Base-by-base conservation (phyloP, 2,797 vertebrate genomes). In the Nyctibius grandis region DNA sequence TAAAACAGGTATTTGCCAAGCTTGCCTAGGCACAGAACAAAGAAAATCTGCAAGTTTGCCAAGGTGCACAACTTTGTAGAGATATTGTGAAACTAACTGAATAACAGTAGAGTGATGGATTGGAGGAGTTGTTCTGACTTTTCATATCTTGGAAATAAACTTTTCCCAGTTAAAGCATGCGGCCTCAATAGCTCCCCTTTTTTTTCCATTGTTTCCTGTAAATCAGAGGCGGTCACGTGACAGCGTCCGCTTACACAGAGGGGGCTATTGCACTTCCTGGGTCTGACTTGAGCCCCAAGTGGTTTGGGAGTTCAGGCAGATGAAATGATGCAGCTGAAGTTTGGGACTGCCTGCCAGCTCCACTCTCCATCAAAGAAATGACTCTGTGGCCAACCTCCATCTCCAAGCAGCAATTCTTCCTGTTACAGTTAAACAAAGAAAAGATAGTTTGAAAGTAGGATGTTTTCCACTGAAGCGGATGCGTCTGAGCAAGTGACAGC, bases 381-480 rank as follows among this genome's bases (percentile, higher is more conserved):
- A 38, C 31, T 80, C 40, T 5, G 67, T 69, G 69, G 73, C 89
- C 83, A 72, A 1, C 36, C 78, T 74, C 36, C 44, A 48, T 81
- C 79, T 90, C 89, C 3, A 3, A 83, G 68, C 48, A 67, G 40
- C 72, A 89, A 44, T 77, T 93, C 83, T 96, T 94, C 94, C 96
- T 96, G 92, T 92, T 88, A 89, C 29, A 53, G 64, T 92, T 96
- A 92, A 91, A 96, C 79, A 95, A 90, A 84, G 83, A 91, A 69
- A 94, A 92, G 51, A 54, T 60, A 76, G 67, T 78, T 93, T 89
- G 85, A 76, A 91, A 96, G 42, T 81, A 72, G 74, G 82, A 91
- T 95, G 78, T 89, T 95, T 94, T 85, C 38, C 81, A 31, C 42
- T 56, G 60, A 73, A 57, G 38, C 17, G 5, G 69, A 89, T 8